Evolutionary conservation across 2,888 invertebrate genomes (phyloP), one percentile per base, ranked within the genome.

Genomic region (Entomobrya multifasciata): DNA sequence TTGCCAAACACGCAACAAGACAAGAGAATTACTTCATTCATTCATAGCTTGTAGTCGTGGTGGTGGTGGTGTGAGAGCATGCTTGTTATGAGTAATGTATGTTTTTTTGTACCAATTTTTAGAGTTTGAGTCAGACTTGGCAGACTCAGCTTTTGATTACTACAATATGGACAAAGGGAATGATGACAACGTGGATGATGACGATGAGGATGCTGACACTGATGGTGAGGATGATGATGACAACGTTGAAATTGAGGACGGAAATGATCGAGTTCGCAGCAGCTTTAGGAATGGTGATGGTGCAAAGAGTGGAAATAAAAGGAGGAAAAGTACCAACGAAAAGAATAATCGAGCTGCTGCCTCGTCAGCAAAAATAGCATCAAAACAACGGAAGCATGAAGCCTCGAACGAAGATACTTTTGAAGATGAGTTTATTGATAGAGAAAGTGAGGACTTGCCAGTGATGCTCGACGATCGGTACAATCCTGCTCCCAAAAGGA

Each of bases 351-450:
- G 72, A 82, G 72, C 13, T 60, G 72, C 60, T 30, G 81, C 81
- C 81, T 47, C 81, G 83, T 77, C 83, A 83, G 65, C 83, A 83
- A 83, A 83, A 83, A 76, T 30, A 80, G 20, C 67, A n/a, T n/a
- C 62, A 62, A 62, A 62, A 62, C 62, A 80, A 55, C 67, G 67
- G 30, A 65, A 80, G 62, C 52, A 67, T 25, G 72, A 72, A 70
- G 20, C 44, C 15, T 80, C 70, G 47, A 82, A 62, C 13, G 80
- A 84, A 67, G 47, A 72, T 76, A 22, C 65, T 30, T 65, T 83
- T 22, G 80, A 65, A 3, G 77, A 81, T 20, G 70, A 81, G 81
- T 47, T 49, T 77, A 77, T 76, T 77, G 76, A 83, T 76, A 77
- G 83, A 65, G 83, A 83, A 57, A 60, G 36, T 62, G 76, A 77